These are phyloP conservation scores for Nephrotoma guestfalica DNA, from an alignment of 2,888 invertebrate genomes.

Conservation along the genomic window DNA sequence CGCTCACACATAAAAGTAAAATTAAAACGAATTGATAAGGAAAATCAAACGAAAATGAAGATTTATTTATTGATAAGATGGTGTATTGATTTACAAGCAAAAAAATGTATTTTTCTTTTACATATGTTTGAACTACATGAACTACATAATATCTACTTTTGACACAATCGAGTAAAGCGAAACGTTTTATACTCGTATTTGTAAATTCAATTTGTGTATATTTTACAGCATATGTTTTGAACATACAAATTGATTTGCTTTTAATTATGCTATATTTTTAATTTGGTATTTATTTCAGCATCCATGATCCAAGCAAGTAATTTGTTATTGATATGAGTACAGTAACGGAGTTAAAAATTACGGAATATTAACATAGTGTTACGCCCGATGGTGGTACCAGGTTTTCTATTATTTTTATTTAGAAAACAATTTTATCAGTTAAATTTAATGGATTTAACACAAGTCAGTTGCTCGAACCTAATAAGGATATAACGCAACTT, in stretches of 20 bases:
- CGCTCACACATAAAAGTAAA: background rate
- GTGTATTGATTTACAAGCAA: background rate
- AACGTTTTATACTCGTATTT: background rate
- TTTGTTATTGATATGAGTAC: no score
- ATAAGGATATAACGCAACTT: no score
- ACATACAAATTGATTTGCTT: background rate
- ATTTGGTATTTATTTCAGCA: background rate
- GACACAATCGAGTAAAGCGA: background rate
- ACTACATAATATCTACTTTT: background rate
- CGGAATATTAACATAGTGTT: no score
- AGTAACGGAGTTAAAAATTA: no score
- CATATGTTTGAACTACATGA: background rate
- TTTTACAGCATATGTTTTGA: background rate
- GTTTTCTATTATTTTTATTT: no score
- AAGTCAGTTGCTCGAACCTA: no score
- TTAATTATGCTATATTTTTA: background rate
- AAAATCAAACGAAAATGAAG: background rate
- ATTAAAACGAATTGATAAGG: background rate
- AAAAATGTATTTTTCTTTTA: background rate
- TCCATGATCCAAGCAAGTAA: no score
- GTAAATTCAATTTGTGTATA: background rate
- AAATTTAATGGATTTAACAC: no score
- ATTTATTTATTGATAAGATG: background rate
- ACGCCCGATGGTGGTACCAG: no score
- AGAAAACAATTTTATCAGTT: no score